phyloP scores from a whole-genome alignment of 2,797 vertebrate genomes.

The Leuciscus waleckii region DNA sequence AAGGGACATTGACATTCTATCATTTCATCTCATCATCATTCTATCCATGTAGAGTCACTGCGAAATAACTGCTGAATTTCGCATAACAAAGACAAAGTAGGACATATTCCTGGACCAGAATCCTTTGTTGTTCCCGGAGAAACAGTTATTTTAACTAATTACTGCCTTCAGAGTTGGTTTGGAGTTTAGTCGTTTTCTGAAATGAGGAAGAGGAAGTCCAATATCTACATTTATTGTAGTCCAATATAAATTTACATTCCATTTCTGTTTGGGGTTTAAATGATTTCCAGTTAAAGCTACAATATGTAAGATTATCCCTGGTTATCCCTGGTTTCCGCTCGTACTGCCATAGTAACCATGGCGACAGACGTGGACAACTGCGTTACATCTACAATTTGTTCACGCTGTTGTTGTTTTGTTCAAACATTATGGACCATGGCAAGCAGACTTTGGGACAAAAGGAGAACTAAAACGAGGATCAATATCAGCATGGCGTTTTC shows the following conservation, averaged over 20 bases:
- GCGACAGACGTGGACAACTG: no score
- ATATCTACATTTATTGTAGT: background rate
- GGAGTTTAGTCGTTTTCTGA: background rate
- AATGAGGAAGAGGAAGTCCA: background rate
- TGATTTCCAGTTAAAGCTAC: background rate
- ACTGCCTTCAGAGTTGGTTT: background rate
- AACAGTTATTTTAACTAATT: background rate
- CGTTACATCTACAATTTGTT: no score
- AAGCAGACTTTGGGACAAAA: no score
- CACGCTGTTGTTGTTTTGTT: no score
- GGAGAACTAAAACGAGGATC: no score
- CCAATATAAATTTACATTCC: background rate
- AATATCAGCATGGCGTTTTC: no score
- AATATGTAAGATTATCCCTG: no score
- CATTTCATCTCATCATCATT: conserved; percentile 16
- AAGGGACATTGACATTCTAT: conserved; percentile 19
- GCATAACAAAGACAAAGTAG: conserved; percentile 12
- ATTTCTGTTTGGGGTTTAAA: background rate
- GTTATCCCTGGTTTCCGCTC: no score
- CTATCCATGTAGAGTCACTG: background rate
- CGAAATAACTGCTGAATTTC: background rate
- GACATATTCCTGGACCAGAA: conserved; percentile 11
- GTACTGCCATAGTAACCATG: no score
- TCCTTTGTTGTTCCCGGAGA: background rate
- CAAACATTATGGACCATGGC: no score